Evolutionary conservation across 2,797 vertebrate species (phyloP).

Genomic region (Anguilla marmorata): DNA sequence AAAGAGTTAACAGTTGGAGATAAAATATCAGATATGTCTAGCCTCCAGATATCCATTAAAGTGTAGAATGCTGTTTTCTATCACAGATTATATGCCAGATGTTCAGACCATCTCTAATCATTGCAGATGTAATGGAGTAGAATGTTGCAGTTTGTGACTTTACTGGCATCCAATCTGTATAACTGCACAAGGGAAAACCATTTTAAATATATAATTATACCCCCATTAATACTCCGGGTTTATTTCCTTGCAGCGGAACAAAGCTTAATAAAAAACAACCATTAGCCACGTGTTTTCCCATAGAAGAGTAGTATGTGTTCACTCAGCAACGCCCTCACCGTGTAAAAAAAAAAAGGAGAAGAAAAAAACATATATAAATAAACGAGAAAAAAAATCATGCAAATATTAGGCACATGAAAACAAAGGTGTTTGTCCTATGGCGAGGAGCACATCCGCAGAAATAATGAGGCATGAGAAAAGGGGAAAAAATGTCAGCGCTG

Average conservation of each 20-base stretch:
- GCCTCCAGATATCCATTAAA: conserved; percentile 98
- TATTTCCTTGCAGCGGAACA: conserved; percentile 86
- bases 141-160: conserved; percentile 97
- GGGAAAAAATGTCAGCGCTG: background rate
- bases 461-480: background rate
- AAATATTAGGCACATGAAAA: conserved; percentile 11
- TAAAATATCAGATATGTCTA: conserved; percentile 83
- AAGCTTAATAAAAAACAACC: conserved; percentile 84
- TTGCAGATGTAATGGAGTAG: conserved; percentile 99
- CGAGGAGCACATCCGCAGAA: background rate
- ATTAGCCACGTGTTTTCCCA: conserved; percentile 80
- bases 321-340: conserved; percentile 27
- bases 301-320: conserved; percentile 45
- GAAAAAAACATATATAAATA: conserved; percentile 17
- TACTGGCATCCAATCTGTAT: conserved; percentile 92
- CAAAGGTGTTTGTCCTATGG: conserved; percentile 1
- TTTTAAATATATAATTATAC: conserved; percentile 95
- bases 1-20: conserved; percentile 88
- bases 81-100: conserved; percentile 96
- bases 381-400: background rate
- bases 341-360: background rate
- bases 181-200: conserved; percentile 84
- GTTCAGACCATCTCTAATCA: conserved; percentile 96
- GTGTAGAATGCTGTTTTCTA: conserved; percentile 88
- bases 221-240: conserved; percentile 91